Evolutionary conservation across 2,113 vertebrate genomes (phyloP).

Genomic region (Phaethon lepturus): DNA sequence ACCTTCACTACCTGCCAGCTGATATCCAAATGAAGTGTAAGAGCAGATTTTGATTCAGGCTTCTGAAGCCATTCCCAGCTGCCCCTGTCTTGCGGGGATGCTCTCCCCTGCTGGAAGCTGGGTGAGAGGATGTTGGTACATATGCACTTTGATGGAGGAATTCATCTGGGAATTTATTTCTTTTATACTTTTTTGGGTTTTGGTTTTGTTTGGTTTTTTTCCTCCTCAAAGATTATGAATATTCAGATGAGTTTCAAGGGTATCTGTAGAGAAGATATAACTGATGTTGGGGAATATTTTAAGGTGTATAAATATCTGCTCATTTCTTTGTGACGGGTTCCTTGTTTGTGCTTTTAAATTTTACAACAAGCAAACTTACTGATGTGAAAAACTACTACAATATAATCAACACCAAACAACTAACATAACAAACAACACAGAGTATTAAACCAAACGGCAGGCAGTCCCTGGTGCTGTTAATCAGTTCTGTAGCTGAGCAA

Average conservation of each 20-base stretch:
- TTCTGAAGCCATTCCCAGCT: background rate
- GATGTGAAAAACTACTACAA: background rate
- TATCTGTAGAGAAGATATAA: background rate
- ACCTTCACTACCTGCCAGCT: slow-evolving; percentile 42
- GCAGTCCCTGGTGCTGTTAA: background rate
- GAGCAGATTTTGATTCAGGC: background rate
- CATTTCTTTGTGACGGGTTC: background rate
- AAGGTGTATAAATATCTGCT: background rate
- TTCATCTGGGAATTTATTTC: background rate
- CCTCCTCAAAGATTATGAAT: background rate
- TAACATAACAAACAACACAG: fast-evolving
- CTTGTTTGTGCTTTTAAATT: slow-evolving; percentile 7
- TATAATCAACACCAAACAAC: background rate
- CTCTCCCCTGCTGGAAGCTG: background rate
- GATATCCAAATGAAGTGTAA: background rate
- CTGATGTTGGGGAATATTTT: background rate
- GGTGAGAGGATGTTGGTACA: background rate
- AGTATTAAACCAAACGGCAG: background rate
- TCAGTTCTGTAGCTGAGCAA: background rate
- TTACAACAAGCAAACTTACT: background rate
- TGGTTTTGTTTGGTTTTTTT: background rate
- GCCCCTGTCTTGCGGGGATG: background rate
- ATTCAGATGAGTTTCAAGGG: background rate
- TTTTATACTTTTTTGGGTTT: background rate
- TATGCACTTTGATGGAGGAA: background rate